Evolutionary conservation across 2,113 vertebrate species (phyloP).

Genomic region (Acanthochromis polyacanthus): DNA sequence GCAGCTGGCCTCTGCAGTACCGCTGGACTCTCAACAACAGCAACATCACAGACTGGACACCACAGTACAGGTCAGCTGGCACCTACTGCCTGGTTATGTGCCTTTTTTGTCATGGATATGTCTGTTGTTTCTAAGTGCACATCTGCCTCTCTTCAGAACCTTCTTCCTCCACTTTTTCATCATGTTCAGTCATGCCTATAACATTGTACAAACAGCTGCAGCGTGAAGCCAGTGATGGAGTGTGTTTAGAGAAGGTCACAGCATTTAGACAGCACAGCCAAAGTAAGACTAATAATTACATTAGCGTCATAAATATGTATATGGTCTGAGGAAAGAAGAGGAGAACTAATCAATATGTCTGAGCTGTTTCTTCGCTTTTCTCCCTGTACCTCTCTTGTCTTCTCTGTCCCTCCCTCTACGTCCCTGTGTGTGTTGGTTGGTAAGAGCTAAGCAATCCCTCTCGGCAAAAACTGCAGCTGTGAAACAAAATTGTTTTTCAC

Average conservation of each 20-base stretch:
- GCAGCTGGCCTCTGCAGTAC: slow-evolving; percentile 97
- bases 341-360: slow-evolving; percentile 63
- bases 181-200: not conserved
- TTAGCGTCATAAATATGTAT: slow-evolving; percentile 71
- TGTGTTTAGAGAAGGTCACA: slow-evolving; percentile 59
- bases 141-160: not conserved
- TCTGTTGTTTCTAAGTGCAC: not conserved
- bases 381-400: not conserved
- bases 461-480: slow-evolving; percentile 64
- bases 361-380: slow-evolving; percentile 33
- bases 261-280: slow-evolving; percentile 52
- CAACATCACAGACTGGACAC: slow-evolving; percentile 90
- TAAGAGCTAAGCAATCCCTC: slow-evolving; percentile 61
- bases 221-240: slow-evolving; percentile 32
- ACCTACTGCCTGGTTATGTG: not conserved
- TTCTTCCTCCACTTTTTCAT: not conserved
- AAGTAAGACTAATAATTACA: slow-evolving; percentile 74
- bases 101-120: slow-evolving; percentile 6
- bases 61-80: slow-evolving; percentile 90
- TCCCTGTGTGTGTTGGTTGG: slow-evolving; percentile 43
- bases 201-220: slow-evolving; percentile 18
- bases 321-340: slow-evolving; percentile 43
- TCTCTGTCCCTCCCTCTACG: slow-evolving; percentile 8
- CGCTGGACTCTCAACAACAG: slow-evolving; percentile 90
- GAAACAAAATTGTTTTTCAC: slow-evolving; percentile 74